Percentiles rank a stretch among this genome's conserved stretches.
These are phyloP conservation scores for Bombyx huttoni DNA, from an alignment of 2,888 invertebrate genomes.

Conservation along the genomic window DNA sequence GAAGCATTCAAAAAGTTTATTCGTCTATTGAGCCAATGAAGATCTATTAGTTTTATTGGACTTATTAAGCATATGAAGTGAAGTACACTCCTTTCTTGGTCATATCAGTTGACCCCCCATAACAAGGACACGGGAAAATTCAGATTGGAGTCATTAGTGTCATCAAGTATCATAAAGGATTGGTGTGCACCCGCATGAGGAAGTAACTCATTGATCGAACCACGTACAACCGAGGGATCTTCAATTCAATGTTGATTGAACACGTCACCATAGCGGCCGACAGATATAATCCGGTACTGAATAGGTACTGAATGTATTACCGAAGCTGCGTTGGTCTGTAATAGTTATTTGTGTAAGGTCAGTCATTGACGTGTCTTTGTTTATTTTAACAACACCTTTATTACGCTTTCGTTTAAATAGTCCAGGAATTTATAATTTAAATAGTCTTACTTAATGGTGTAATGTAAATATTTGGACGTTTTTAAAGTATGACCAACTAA, in stretches of 20 bases:
- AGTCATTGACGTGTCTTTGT: conserved; percentile 16
- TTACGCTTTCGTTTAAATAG: conserved; percentile 4
- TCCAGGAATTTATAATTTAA: neutral
- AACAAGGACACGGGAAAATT: conserved; percentile 59
- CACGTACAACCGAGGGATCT: conserved; percentile 37
- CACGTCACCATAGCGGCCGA: conserved; percentile 26
- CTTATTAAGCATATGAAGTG: conserved; percentile 43
- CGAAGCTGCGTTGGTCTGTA: conserved; percentile 21
- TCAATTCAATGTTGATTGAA: conserved; percentile 31
- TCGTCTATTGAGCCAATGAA: conserved; percentile 31
- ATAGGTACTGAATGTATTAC: conserved; percentile 11
- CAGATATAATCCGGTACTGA: conserved; percentile 15
- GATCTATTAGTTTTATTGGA: conserved; percentile 54
- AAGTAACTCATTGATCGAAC: conserved; percentile 59
- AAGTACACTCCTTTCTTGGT: conserved; percentile 40
- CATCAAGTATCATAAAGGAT: conserved; percentile 55
- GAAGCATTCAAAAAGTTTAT: conserved; percentile 2
- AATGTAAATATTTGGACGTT: neutral
- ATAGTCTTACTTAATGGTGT: neutral
- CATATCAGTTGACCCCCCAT: conserved; percentile 57
- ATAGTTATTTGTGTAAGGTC: conserved; percentile 22
- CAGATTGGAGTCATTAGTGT: conserved; percentile 51
- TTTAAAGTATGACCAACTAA: neutral
- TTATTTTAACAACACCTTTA: conserved; percentile 18
- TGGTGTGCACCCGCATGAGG: conserved; percentile 61